Evolutionary conservation across 2,888 invertebrate species (phyloP), one percentile per base, ranked within the genome.

Genomic region (Microctonus hyperodae): DNA sequence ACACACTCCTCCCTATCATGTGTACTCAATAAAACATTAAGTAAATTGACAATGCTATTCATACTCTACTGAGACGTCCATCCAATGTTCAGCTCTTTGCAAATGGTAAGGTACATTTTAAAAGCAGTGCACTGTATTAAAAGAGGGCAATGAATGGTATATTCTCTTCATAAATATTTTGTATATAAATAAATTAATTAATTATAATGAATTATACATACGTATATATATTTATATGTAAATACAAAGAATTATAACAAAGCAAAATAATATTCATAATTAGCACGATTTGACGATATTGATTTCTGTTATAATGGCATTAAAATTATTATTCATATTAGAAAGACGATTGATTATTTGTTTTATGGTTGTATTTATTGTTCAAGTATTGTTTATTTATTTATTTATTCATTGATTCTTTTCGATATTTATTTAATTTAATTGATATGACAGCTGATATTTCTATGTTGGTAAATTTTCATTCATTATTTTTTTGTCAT

Each of bases 51-150:
- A 59, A 65, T 68, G 59, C 62, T 71, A 74, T 71, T 73, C 75
- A 74, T 69, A 66, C 69, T 65, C 72, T 72, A 74, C 75, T 74
- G 72, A 75, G 72, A 72, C 72, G 72, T 70, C 72, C 75, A 74
- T 74, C 44, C 73, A 73, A 70, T 73, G 69, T 75, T n/a, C 78
- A 74, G 74, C 76, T 71, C 53, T 59, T n/a, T 50, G 70, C 70
- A 76, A 68, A 74, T 76, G 80, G 79, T 79, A 79, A 79, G 79
- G 75, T 71, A 71, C 70, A 68, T 68, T 53, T 66, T 33, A 64
- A 65, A 75, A 80, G 83, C 82, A 82, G 81, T 81, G 83, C 83
- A 83, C 83, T 83, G 83, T 83, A 66, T 50, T 76, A 77, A 74
- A 71, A 75, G 75, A 78, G 79, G 80, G 81, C 72, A 68, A 73